A percentile compares a stretch with the other conserved stretches of the same genome.
Conservation (phyloP, 2,113 vertebrate species). For the Capra hircus region DNA sequence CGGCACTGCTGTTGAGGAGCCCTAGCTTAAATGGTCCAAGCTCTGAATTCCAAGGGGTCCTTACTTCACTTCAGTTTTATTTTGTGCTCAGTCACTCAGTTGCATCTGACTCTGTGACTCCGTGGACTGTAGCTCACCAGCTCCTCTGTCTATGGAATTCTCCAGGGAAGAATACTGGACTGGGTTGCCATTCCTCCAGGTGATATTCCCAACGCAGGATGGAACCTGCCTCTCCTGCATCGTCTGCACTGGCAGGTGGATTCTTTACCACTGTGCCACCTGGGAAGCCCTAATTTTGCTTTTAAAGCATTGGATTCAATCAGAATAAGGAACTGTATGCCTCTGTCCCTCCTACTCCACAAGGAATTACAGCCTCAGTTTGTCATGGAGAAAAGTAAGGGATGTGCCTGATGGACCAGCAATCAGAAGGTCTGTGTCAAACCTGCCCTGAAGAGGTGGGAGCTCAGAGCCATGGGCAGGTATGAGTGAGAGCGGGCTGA, state of each 20-base stretch:
- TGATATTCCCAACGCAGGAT: rapidly evolving
- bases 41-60: neutral
- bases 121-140: neutral
- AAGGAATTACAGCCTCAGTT: neutral
- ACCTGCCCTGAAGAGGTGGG: rapidly evolving
- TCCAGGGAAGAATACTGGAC: neutral
- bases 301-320: neutral
- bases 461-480: no score
- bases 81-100: neutral
- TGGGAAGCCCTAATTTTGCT: neutral
- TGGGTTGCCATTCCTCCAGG: neutral
- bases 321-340: neutral
- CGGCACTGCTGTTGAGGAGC: neutral
- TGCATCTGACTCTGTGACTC: neutral
- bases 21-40: no score
- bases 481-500: no score
- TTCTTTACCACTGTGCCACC: neutral
- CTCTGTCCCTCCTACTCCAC: neutral
- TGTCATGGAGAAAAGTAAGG: neutral
- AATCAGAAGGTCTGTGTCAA: neutral
- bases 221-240: neutral
- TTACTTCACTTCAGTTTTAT: neutral
- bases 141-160: neutral
- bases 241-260: neutral
- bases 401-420: rapidly evolving